phyloP scores from a whole-genome alignment of 2,113 vertebrate species.

The Arizona elegans region DNA sequence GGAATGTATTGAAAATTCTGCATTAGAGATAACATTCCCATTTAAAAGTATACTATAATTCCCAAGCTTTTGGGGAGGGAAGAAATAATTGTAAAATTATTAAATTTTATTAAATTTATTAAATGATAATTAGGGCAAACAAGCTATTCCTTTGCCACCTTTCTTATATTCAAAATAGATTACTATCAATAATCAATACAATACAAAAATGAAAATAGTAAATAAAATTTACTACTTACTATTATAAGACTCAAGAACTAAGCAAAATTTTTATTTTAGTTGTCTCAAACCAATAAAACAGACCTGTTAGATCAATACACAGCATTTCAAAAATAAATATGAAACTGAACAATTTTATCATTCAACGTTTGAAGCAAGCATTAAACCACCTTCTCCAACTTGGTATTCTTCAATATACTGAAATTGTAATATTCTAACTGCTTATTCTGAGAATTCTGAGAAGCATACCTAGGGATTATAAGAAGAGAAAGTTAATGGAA shows the following conservation, averaged over 20 bases:
- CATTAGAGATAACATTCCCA: neutral
- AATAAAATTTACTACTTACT: neutral
- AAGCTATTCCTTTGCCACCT: neutral
- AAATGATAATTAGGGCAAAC: neutral
- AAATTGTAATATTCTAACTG: neutral
- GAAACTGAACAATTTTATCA: neutral
- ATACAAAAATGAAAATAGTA: neutral
- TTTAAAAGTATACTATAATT: neutral
- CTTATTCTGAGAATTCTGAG: neutral
- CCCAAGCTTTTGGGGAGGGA: neutral
- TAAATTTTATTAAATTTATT: no score
- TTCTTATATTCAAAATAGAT: neutral
- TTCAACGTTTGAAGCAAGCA: neutral
- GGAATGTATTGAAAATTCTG: neutral
- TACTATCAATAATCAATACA: neutral
- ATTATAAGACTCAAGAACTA: neutral
- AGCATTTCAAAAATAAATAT: neutral
- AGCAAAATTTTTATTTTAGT: neutral
- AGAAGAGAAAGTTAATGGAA: neutral
- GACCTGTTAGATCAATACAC: neutral
- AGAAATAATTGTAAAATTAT: neutral
- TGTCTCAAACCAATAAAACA: neutral
- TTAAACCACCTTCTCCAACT: neutral
- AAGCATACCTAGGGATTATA: neutral
- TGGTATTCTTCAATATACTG: neutral